A percentile compares a stretch with the other conserved stretches of the same genome.
These are phyloP conservation scores for Drosophila virilis DNA, from an alignment of 1,140 invertebrate species.

Conservation along the genomic window DNA sequence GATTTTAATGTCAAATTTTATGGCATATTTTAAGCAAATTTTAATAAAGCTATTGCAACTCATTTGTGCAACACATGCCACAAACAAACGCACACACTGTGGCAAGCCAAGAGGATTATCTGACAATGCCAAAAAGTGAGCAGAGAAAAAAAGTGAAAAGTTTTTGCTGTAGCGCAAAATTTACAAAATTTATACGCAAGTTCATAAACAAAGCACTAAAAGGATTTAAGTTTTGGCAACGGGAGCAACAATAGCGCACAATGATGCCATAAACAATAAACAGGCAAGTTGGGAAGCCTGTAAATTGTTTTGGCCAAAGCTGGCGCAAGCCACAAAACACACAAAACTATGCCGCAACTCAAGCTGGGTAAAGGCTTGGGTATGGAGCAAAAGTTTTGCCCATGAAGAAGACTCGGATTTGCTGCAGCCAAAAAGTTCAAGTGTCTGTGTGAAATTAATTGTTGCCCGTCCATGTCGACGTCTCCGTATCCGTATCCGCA, in stretches of 20 bases:
- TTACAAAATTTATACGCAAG: slow-evolving; percentile 74
- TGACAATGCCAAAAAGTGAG: slow-evolving; percentile 22
- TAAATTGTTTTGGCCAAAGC: slow-evolving; percentile 73
- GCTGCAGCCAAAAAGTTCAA: slow-evolving; percentile 75
- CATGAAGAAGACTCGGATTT: slow-evolving; percentile 54
- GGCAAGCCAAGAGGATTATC: slow-evolving; percentile 58
- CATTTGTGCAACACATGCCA: slow-evolving; percentile 68
- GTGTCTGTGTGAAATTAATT: slow-evolving; percentile 81
- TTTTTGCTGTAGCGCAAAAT: slow-evolving; percentile 55
- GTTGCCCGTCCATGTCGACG: slow-evolving; percentile 49
- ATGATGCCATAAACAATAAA: slow-evolving; percentile 84
- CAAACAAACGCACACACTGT: slow-evolving; percentile 26
- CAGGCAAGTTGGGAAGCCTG: slow-evolving; percentile 75
- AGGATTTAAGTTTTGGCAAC: slow-evolving; percentile 78
- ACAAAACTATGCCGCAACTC: slow-evolving; percentile 79
- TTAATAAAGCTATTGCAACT: slow-evolving; percentile 52
- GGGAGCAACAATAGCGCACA: slow-evolving; percentile 70
- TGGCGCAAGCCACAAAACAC: slow-evolving; percentile 67
- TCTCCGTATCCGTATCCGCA: not conserved
- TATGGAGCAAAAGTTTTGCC: slow-evolving; percentile 33
- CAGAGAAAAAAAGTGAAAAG: slow-evolving; percentile 18
- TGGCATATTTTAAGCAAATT: slow-evolving; percentile 27
- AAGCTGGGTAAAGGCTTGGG: slow-evolving; percentile 18
- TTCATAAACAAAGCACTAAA: slow-evolving; percentile 81
- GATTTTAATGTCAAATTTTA: slow-evolving; percentile 40